Conservation (phyloP, 2,888 invertebrate species). For the Cosmia trapezina region DNA sequence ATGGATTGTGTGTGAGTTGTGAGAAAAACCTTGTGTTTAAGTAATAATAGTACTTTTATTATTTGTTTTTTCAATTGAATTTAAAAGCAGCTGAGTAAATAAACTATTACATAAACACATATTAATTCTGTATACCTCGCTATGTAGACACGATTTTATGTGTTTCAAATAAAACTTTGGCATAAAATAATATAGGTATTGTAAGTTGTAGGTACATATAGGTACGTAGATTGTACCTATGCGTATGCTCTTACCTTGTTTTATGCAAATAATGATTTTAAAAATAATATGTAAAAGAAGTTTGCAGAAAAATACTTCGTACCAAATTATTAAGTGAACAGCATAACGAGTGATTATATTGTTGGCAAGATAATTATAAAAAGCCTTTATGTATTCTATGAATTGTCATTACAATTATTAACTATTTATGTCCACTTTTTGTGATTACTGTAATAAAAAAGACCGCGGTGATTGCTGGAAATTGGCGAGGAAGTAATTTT, state of each 20-base stretch:
- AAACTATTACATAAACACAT: neutral
- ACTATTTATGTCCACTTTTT: constrained; percentile 38
- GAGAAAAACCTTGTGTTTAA: neutral
- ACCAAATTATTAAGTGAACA: neutral
- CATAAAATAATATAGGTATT: neutral
- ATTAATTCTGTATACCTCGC: neutral
- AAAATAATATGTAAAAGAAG: neutral
- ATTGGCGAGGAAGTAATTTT: constrained; percentile 46
- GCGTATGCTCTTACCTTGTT: neutral
- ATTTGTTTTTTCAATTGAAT: neutral
- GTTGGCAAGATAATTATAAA: neutral
- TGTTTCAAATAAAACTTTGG: neutral
- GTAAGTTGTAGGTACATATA: neutral
- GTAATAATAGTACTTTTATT: neutral
- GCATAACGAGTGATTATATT: neutral
- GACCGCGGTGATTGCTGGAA: constrained; percentile 22
- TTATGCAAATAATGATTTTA: neutral
- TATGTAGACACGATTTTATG: constrained; percentile 12
- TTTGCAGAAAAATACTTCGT: neutral
- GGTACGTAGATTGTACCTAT: no score
- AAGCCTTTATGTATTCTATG: neutral
- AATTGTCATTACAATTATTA: constrained; percentile 21
- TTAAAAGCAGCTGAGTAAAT: neutral
- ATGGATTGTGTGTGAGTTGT: neutral
- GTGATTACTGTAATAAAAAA: constrained; percentile 31